Conservation (phyloP, 37 sponge, comb jelly and placozoan genomes). For the Chondrilla cf. caribensis region DNA sequence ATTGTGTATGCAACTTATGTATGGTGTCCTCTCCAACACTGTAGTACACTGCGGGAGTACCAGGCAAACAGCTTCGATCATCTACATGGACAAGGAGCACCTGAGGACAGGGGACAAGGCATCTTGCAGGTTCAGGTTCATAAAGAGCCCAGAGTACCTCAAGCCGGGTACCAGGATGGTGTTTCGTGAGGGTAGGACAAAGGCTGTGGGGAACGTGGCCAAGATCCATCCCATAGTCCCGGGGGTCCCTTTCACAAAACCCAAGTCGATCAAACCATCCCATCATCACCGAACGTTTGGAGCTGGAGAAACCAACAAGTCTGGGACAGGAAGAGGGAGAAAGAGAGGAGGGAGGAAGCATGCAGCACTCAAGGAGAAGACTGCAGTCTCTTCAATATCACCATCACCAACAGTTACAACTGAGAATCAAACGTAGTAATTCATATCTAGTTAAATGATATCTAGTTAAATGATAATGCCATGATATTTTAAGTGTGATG, state of each 20-base stretch:
- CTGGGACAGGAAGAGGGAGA: not conserved
- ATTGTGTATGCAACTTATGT: too few species aligned
- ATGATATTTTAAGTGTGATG: too few species aligned
- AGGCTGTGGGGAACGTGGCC: slow-evolving; percentile 91
- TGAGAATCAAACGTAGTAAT: too few species aligned
- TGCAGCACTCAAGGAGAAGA: not conserved
- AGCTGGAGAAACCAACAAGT: not conserved
- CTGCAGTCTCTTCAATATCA: not conserved
- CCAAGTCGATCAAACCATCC: not conserved
- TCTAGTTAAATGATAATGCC: too few species aligned
- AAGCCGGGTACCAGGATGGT: slow-evolving; percentile 82
- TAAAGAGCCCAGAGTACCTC: slow-evolving; percentile 95
- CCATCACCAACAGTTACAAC: too few species aligned
- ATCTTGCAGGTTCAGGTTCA: slow-evolving; percentile 86
- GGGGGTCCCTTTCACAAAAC: not conserved
- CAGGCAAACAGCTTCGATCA: slow-evolving; percentile 96
- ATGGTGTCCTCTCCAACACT: too few species aligned
- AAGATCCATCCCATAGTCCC: slow-evolving; percentile 62
- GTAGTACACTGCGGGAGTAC: slow-evolving; percentile 95
- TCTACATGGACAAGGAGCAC: slow-evolving; percentile 88
- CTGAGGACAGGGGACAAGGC: slow-evolving; percentile 98
- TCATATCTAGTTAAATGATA: too few species aligned
- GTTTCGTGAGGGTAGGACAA: slow-evolving; percentile 96
- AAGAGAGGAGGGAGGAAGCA: slow-evolving; percentile 22
- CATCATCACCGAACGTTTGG: not conserved